These are phyloP conservation scores for Nothura maculosa DNA, from an alignment of 2,797 vertebrate species.

Conservation along the genomic window DNA sequence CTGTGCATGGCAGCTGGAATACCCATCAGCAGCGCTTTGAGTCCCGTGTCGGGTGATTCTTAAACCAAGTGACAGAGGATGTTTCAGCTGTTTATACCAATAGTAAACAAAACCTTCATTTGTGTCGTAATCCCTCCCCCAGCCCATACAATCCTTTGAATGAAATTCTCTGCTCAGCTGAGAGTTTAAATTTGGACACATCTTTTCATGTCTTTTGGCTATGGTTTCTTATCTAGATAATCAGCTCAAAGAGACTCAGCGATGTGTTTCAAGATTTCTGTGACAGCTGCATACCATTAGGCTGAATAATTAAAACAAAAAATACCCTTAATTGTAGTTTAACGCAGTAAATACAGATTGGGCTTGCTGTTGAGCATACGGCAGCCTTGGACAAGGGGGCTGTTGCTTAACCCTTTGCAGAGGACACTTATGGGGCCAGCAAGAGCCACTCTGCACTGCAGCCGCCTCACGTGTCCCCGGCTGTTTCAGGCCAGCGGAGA, in stretches of 20 bases:
- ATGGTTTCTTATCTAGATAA: slow-evolving; percentile 32
- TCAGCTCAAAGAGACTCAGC: slow-evolving; percentile 44
- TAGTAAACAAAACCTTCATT: slow-evolving; percentile 27
- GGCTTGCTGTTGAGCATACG: not conserved
- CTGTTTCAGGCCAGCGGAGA: not conserved
- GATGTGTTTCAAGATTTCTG: slow-evolving; percentile 55
- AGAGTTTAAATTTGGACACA: slow-evolving; percentile 44
- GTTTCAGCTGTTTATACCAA: slow-evolving; percentile 16
- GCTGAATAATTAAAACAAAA: slow-evolving; percentile 31
- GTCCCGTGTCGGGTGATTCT: not conserved
- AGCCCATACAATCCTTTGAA: not conserved
- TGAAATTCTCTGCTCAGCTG: slow-evolving; percentile 16
- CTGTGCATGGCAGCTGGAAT: not conserved
- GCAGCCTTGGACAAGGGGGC: not conserved
- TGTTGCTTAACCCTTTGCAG: not conserved
- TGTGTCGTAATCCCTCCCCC: not conserved
- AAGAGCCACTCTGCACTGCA: not conserved
- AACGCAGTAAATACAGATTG: not conserved
- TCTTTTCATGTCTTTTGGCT: slow-evolving; percentile 60
- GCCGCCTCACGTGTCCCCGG: not conserved
- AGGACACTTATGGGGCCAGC: not conserved
- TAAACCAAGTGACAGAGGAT: fast-evolving
- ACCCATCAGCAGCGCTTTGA: not conserved
- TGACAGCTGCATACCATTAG: slow-evolving; percentile 55
- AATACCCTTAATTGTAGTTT: not conserved